A percentile compares a stretch with the other conserved stretches of the same genome.
These are phyloP conservation scores for Heliconius ismenius DNA, from an alignment of 2,888 invertebrate species.

Conservation along the genomic window DNA sequence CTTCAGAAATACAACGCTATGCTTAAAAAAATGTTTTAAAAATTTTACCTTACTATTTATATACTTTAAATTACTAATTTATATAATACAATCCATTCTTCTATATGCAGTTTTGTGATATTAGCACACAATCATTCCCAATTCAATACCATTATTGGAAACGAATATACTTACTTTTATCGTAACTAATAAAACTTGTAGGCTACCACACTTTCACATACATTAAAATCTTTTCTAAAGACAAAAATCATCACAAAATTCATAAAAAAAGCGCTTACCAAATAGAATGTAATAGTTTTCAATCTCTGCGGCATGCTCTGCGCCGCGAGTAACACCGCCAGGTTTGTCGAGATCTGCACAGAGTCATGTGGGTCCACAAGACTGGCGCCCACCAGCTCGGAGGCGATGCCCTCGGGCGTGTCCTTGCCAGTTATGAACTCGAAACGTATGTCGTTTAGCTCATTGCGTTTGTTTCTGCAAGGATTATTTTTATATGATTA, in stretches of 20 bases:
- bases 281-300: slow-evolving; percentile 64
- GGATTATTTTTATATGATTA: not conserved
- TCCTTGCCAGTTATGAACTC: slow-evolving; percentile 96
- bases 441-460: slow-evolving; percentile 98
- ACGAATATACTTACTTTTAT: too few species aligned
- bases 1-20: not conserved
- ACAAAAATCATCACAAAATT: too few species aligned
- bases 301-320: slow-evolving; percentile 39
- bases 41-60: not conserved
- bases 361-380: slow-evolving; percentile 88
- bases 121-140: not conserved
- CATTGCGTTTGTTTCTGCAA: slow-evolving; percentile 90
- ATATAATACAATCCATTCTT: not conserved
- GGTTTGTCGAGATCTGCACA: slow-evolving; percentile 59
- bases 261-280: slow-evolving; percentile 55
- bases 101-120: not conserved
- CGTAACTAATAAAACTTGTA: too few species aligned
- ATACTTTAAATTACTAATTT: not conserved
- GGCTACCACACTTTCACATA: too few species aligned
- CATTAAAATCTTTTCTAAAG: too few species aligned
- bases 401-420: slow-evolving; percentile 94
- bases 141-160: too few species aligned
- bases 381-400: slow-evolving; percentile 96
- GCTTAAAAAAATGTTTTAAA: not conserved
- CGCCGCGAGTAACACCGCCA: slow-evolving; percentile 59